A percentile compares a stretch with the other conserved stretches of the same genome.
phyloP scores from a whole-genome alignment of 2,797 vertebrate genomes.

The Gouania willdenowi region DNA sequence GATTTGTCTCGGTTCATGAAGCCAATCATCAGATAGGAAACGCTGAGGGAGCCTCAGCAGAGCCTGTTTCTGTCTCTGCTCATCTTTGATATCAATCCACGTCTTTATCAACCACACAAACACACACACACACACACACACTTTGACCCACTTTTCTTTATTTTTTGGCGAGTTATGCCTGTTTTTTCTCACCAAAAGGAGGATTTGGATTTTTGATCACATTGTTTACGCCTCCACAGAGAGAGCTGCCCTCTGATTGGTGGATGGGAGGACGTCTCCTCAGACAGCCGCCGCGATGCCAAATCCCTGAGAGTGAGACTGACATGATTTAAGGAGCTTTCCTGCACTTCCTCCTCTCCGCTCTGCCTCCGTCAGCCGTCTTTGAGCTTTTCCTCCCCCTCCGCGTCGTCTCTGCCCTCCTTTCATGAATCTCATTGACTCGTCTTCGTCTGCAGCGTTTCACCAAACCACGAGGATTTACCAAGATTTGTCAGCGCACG shows the following conservation, averaged over 20 bases:
- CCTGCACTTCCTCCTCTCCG: conserved; percentile 39
- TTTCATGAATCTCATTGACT: conserved; percentile 38
- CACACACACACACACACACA: background rate
- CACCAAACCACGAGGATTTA: too few relatives aligned
- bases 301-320: conserved; percentile 61
- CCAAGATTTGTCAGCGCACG: too few relatives aligned
- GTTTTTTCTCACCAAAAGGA: conserved; percentile 25
- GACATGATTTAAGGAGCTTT: conserved; percentile 64
- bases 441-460: conserved; percentile 23
- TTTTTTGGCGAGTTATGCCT: background rate
- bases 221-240: conserved; percentile 55
- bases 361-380: conserved; percentile 36
- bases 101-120: conserved; percentile 36
- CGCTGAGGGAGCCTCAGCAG: conserved; percentile 27
- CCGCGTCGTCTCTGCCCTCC: conserved; percentile 49
- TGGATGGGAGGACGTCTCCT: conserved; percentile 54
- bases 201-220: conserved; percentile 41
- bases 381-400: conserved; percentile 36
- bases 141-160: conserved; percentile 53
- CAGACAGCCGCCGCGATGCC: conserved; percentile 51
- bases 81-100: conserved; percentile 53
- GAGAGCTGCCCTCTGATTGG: too few relatives aligned
- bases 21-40: too few relatives aligned
- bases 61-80: conserved; percentile 52
- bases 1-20: too few relatives aligned